Conservation (phyloP, 2,888 invertebrate species). For the Syrista parreyssii region DNA sequence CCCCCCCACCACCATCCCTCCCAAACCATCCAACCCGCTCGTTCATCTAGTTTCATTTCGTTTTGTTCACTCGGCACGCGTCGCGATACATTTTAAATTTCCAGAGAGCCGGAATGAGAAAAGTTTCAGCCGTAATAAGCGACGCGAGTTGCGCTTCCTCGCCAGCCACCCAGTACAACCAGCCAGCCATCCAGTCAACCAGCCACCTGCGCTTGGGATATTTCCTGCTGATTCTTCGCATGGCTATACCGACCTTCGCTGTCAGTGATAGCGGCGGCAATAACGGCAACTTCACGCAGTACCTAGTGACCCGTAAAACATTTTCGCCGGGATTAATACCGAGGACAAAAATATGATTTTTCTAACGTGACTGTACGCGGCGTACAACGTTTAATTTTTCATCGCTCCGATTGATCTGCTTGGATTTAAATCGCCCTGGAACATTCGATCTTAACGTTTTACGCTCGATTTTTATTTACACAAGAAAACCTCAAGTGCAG, state of each 20-base stretch:
- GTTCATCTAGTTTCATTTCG: slow-evolving; percentile 22
- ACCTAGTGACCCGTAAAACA: background rate
- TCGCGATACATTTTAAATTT: slow-evolving; percentile 39
- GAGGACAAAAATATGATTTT: background rate
- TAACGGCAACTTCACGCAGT: no score
- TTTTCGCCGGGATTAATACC: background rate
- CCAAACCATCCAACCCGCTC: background rate
- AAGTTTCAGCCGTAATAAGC: slow-evolving; percentile 58
- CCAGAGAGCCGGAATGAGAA: slow-evolving; percentile 52
- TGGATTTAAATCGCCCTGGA: no score
- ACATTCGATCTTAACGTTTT: no score
- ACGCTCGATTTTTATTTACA: no score
- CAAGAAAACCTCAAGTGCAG: background rate
- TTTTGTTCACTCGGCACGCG: slow-evolving; percentile 30
- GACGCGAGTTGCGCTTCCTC: slow-evolving; percentile 20
- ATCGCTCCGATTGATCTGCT: no score
- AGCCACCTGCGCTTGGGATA: background rate
- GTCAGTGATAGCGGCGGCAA: no score
- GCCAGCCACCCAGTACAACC: background rate
- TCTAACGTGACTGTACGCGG: background rate
- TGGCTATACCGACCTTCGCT: background rate
- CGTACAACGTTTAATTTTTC: background rate
- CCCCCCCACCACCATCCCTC: background rate
- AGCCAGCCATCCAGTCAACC: background rate
- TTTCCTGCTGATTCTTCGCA: background rate